Evolutionary conservation across 2,888 invertebrate genomes (phyloP), one percentile per base, ranked within the genome.

Genomic region (Caenorhabditis sulstoni): DNA sequence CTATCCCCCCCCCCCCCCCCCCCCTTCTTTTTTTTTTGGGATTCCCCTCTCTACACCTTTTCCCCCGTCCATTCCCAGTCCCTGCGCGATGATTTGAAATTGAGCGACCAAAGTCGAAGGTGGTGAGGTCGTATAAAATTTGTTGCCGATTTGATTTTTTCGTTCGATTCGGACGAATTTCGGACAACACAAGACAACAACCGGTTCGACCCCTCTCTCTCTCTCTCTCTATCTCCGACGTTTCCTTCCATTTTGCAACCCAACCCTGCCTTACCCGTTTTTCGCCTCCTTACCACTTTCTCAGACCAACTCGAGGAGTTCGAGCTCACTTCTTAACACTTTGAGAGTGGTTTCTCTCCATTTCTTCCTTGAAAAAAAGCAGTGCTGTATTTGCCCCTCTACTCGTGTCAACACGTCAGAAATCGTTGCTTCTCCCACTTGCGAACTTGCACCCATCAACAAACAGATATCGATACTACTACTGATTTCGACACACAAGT

Each of bases 401-500:
- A n/a, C n/a, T n/a, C n/a, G n/a, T n/a, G n/a, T 29, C 29, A 29
- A 29, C 29, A 29, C 7, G 29, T 29, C n/a, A n/a, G 39, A 39
- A 37, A 18, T 29, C 44, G 57, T 45, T 57, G 53, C 47, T 29
- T 55, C 62, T 37, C 41, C 59, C 74, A 61, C 67, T 62, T 74
- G 61, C 61, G n/a, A 44, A 57, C 53, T 57, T 57, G 57, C 55
- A 67, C 66, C 50, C 61, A 16, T 75, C 49, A 37, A 62, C 75
- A 76, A 67, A 67, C 44, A 76, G 67, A 76, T 62, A 62, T 68
- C 29, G 67, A 76, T 76, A 76, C 62, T 0, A n/a, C 23, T 11
- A 16, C 12, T 18, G 35, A 37, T 47, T 61, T 55, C 35, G 47
- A 62, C 62, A 50, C 58, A 73, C 62, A 67, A 76, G 75, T 76